These are phyloP conservation scores for Phortica okadai DNA, from an alignment of 2,888 invertebrate genomes.

Conservation along the genomic window DNA sequence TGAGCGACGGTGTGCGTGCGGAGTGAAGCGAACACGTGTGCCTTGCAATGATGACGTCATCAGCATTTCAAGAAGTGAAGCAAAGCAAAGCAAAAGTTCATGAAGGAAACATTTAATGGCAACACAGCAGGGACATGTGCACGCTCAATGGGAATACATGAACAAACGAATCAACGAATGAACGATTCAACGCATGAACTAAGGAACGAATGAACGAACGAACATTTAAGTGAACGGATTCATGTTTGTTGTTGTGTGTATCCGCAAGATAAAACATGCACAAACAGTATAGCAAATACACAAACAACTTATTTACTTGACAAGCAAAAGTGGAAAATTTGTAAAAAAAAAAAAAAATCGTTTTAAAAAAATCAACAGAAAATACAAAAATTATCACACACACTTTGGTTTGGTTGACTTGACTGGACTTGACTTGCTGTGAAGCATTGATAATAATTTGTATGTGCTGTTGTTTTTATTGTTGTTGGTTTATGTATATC, in stretches of 20 bases:
- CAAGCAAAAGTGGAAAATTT: not conserved
- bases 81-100: not conserved
- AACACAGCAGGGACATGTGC: too few relatives aligned
- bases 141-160: too few relatives aligned
- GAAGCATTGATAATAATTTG: not conserved
- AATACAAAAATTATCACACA: not conserved
- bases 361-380: not conserved
- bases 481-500: not conserved
- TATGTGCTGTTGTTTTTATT: not conserved
- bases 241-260: slow-evolving; percentile 17
- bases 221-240: slow-evolving; percentile 2
- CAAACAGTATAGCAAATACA: not conserved
- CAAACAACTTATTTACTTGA: not conserved
- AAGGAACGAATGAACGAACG: too few relatives aligned
- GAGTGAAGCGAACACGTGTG: not conserved
- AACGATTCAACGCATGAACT: too few relatives aligned
- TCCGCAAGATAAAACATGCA: slow-evolving; percentile 13
- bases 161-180: too few relatives aligned
- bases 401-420: not conserved
- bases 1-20: not conserved
- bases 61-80: not conserved
- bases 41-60: not conserved
- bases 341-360: not conserved
- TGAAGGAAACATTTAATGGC: not conserved
- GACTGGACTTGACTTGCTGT: not conserved